These are phyloP conservation scores for Semotilus atromaculatus DNA, from an alignment of 2,797 vertebrate species.

Conservation along the genomic window DNA sequence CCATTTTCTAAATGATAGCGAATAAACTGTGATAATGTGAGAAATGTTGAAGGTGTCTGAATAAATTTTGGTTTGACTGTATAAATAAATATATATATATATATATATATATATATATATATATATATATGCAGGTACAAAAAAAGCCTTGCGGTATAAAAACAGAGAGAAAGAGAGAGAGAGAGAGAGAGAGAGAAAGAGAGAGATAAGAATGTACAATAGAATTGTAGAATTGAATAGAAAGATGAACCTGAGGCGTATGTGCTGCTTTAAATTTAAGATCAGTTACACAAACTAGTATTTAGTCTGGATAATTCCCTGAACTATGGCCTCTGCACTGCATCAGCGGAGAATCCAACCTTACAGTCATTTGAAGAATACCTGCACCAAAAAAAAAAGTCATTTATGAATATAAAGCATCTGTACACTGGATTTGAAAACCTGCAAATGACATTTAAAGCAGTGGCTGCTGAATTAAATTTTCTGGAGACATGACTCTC, in stretches of 20 bases:
- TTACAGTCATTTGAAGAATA: conserved; percentile 21
- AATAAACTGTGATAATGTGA: no score
- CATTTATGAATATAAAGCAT: conserved; percentile 66
- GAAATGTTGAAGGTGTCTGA: no score
- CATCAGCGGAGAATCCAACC: background rate
- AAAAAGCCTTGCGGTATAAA: no score
- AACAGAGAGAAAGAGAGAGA: no score
- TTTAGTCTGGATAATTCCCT: conserved; percentile 18
- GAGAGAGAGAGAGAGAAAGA: no score
- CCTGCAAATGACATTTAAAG: conserved; percentile 67
- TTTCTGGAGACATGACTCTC: conserved; percentile 25
- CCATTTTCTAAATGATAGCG: no score
- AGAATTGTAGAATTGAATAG: background rate
- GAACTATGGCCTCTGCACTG: background rate
- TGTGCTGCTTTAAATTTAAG: conserved; percentile 10
- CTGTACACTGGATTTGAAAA: conserved; percentile 50
- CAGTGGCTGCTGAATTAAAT: conserved; percentile 52
- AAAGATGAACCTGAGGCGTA: background rate
- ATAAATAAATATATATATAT: no score
- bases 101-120: no score
- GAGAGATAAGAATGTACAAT: background rate
- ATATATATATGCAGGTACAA: no score
- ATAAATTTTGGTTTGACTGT: no score
- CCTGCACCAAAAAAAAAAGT: background rate
- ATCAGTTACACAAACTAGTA: background rate